These are phyloP conservation scores for Catharus ustulatus DNA, from an alignment of 2,797 vertebrate species.

Conservation along the genomic window DNA sequence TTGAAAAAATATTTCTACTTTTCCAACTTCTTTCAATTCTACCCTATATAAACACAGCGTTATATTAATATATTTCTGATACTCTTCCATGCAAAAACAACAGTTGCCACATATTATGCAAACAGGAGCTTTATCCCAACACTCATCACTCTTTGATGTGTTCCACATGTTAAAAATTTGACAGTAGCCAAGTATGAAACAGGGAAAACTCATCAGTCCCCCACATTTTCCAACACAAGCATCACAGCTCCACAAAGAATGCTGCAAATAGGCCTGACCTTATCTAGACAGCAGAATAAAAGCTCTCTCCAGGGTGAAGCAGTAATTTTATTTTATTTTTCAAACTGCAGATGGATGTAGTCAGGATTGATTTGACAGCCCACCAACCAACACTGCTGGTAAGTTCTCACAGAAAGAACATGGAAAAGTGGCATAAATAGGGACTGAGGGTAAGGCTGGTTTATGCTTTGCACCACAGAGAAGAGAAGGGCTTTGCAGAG, in stretches of 20 bases:
- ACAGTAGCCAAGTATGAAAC: constrained; percentile 24
- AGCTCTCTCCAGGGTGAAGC: neutral
- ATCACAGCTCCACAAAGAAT: constrained; percentile 1
- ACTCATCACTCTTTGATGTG: neutral
- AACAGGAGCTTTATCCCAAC: neutral
- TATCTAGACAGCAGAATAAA: constrained; percentile 17
- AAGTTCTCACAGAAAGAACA: neutral
- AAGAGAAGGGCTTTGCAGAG: neutral
- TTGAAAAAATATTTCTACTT: neutral
- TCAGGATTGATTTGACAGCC: constrained; percentile 12
- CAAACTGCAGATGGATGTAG: neutral
- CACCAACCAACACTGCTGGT: neutral
- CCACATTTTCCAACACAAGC: neutral
- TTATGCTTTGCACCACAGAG: neutral
- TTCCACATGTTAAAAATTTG: constrained; percentile 25
- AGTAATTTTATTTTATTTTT: constrained; percentile 8
- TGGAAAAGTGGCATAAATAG: neutral
- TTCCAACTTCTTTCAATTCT: neutral
- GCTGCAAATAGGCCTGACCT: constrained; percentile 9
- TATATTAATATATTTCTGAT: neutral
- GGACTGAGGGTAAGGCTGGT: neutral
- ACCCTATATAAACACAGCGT: neutral
- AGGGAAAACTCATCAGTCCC: neutral
- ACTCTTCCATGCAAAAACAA: neutral
- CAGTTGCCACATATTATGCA: neutral